Conservation (phyloP, 2,797 vertebrate species). For the Lagodon rhomboides region DNA sequence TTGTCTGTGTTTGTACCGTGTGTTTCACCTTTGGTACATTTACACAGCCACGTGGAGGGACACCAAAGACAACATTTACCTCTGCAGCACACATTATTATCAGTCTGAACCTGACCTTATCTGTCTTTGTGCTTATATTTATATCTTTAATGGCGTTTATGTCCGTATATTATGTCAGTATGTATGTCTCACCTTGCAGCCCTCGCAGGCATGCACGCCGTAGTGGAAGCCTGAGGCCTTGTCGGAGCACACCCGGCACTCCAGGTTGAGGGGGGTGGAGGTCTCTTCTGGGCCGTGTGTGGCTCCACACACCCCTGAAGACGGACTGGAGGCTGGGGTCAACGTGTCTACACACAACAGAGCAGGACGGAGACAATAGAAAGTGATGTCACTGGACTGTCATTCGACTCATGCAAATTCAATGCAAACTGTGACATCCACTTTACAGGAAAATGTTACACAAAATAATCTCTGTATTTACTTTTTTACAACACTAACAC, state of each 20-base stretch:
- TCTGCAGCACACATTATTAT: not conserved
- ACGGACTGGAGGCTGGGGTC: conserved; percentile 95
- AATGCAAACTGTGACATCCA: not conserved
- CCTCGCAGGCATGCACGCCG: conserved; percentile 98
- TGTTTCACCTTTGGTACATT: conserved; percentile 23
- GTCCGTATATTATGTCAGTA: not conserved
- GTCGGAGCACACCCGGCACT: conserved; percentile 96
- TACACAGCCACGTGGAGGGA: not conserved
- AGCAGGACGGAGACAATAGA: not conserved
- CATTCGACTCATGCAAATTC: not conserved
- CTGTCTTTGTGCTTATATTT: not conserved
- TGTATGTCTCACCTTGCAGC: conserved; percentile 92
- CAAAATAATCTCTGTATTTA: not conserved
- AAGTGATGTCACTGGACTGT: not conserved
- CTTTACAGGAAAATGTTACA: not conserved
- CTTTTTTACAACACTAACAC: not conserved
- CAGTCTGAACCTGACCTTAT: not conserved
- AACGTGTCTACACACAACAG: conserved; percentile 86
- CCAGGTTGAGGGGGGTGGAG: conserved; percentile 86
- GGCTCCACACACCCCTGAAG: conserved; percentile 83
- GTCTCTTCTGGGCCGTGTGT: conserved; percentile 79
- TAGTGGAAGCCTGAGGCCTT: conserved; percentile 98
- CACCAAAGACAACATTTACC: not conserved
- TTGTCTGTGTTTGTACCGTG: not conserved
- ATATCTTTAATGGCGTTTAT: not conserved